These are phyloP conservation scores for Grammomys dolichurus DNA, from an alignment of 2,113 vertebrate species.

Conservation along the genomic window DNA sequence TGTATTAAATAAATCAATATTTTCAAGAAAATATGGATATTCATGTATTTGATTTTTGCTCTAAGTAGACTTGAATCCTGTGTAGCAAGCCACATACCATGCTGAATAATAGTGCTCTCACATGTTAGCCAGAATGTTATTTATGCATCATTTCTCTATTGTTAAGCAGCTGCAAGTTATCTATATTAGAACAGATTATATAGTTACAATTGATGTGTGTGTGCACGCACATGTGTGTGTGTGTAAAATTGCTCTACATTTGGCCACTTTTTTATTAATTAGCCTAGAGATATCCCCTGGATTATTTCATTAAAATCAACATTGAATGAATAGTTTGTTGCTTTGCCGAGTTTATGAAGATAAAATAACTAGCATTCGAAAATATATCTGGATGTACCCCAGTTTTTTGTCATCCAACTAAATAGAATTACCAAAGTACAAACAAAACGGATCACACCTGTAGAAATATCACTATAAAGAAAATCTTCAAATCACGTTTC, in stretches of 20 bases:
- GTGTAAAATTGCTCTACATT: background rate
- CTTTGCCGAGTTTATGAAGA: constrained; percentile 24
- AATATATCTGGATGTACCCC: background rate
- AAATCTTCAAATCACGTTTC: background rate
- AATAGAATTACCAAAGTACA: background rate
- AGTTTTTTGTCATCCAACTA: background rate
- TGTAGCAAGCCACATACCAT: background rate
- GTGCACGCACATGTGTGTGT: background rate
- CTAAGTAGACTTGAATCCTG: background rate
- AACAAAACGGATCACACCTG: background rate
- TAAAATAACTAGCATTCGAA: background rate
- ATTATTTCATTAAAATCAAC: background rate
- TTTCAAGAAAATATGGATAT: constrained; percentile 1
- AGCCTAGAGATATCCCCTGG: background rate
- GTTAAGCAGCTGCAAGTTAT: background rate
- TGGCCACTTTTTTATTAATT: background rate
- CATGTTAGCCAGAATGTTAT: background rate
- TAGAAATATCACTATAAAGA: background rate
- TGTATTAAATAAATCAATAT: background rate
- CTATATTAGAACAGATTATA: background rate
- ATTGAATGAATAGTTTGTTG: background rate
- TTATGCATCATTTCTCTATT: background rate
- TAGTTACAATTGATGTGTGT: background rate
- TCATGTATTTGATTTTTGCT: background rate
- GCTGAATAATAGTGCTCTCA: background rate